Base-by-base conservation (phyloP, 35 echinoderm and acorn worm genomes). In the Nesometra sesokonis region DNA sequence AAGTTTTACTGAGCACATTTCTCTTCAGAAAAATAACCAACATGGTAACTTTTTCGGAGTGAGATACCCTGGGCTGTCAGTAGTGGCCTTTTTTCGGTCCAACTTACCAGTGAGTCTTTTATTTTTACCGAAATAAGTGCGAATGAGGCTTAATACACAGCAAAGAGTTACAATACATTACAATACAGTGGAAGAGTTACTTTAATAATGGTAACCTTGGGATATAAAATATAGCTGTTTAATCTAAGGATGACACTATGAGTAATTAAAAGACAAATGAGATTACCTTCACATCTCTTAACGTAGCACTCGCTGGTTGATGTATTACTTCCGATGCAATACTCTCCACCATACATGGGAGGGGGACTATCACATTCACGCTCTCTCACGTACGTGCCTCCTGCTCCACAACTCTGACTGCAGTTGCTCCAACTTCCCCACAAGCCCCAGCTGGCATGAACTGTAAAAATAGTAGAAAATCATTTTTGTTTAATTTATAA, bases 251-350 rank as follows among this genome's bases (percentile, higher is more conserved):
- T n/a, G n/a, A n/a, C n/a, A n/a, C n/a, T n/a, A n/a, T n/a, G n/a
- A n/a, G n/a, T 0, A 80, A 80, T 32, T 80, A 32, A 5, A 34
- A 5, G 23, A 67, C 13, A 38, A 37, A 27, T 9, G 9, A 30
- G n/a, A 35, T 80, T 86, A 94, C 93, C 87, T 82, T 94, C 93
- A 89, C 93, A 94, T 85, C 89, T 85, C 15, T 90, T 46, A 0
- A 94, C 93, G 78, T 91, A 94, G 80, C 93, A 94, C 0, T 88
- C 93, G 11, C 57, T 87, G 13, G 43, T 36, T 32, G 81, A 77
- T 17, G 40, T 47, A 47, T 77, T 67, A 27, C 8, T 34, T 34
- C 93, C 93, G 5, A 31, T 32, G 77, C 93, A 94, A 5, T 88
- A 77, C 19, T 47, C 31, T 3, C 93, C 93, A 35, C 89, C 93